A percentile compares a stretch with the other conserved stretches of the same genome.
Conservation (phyloP, 2,113 vertebrate species). For the Psilopogon haemacephalus region DNA sequence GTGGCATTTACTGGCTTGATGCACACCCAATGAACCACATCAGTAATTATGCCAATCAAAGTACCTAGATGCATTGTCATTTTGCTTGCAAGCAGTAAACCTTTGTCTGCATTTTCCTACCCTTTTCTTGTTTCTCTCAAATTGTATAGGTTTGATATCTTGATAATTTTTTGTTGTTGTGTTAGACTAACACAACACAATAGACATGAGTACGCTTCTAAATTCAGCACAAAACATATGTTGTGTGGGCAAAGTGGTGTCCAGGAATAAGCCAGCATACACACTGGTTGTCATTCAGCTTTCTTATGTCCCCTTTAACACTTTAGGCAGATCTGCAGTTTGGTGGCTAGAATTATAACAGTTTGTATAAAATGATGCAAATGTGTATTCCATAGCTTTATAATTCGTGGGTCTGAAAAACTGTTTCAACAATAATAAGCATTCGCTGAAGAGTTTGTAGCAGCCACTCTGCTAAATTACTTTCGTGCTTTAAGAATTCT, state of each 20-base stretch:
- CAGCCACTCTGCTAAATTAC: background rate
- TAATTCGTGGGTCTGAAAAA: background rate
- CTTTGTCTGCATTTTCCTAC: background rate
- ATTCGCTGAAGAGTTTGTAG: background rate
- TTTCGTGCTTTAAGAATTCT: background rate
- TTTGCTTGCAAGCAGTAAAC: background rate
- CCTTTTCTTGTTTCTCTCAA: background rate
- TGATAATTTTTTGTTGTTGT: background rate
- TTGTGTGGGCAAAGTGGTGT: background rate
- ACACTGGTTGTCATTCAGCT: background rate
- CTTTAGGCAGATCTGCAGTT: background rate
- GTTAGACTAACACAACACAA: constrained; percentile 1
- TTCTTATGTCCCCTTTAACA: background rate
- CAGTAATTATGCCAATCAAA: background rate
- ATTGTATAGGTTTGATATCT: background rate
- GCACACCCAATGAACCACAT: background rate
- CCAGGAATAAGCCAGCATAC: background rate
- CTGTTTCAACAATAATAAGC: background rate
- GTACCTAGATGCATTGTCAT: background rate
- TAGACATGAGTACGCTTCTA: background rate
- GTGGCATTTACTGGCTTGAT: background rate
- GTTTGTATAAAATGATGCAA: background rate
- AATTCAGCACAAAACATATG: constrained; percentile 15
- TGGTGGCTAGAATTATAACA: background rate
- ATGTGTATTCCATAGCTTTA: background rate